Percentiles rank a stretch among this genome's conserved stretches.
Evolutionary conservation across 2,888 invertebrate species (phyloP).

Genomic region (Meloe dianella): DNA sequence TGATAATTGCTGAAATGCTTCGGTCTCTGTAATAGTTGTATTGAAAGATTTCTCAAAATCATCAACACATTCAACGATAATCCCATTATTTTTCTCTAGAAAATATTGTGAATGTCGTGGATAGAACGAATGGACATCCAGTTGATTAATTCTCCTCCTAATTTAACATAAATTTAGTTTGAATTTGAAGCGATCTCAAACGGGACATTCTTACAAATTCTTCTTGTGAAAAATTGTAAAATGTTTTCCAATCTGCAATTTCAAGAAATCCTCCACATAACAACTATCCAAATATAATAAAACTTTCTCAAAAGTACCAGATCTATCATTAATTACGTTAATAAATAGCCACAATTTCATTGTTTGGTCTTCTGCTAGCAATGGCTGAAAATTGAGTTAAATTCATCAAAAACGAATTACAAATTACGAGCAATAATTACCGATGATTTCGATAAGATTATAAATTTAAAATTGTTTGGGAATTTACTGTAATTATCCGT

Average conservation of each 20-base stretch:
- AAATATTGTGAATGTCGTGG: slow-evolving; percentile 5
- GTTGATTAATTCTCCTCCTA: neutral
- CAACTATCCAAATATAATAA: slow-evolving; percentile 5
- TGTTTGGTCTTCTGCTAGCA: neutral
- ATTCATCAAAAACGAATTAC: neutral
- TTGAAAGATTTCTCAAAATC: neutral
- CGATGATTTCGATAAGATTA: slow-evolving; percentile 6
- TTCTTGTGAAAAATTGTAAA: neutral
- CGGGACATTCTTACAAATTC: neutral
- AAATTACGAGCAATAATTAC: slow-evolving; percentile 8
- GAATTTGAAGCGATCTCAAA: neutral
- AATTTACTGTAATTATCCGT: neutral
- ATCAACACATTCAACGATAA: neutral
- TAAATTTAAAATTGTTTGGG: neutral
- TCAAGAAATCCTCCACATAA: neutral
- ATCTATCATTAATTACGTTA: neutral
- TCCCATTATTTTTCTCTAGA: slow-evolving; percentile 10
- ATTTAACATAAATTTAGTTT: neutral
- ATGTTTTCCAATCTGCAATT: neutral
- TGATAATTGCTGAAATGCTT: neutral
- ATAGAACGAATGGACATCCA: neutral
- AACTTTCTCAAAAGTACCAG: neutral
- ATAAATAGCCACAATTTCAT: slow-evolving; percentile 2
- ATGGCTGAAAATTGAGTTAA: neutral
- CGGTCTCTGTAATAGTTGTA: neutral